Evolutionary conservation across 2,113 vertebrate species (phyloP), one percentile per base, ranked within the genome.

Genomic region (Paraplagusia blochii): DNA sequence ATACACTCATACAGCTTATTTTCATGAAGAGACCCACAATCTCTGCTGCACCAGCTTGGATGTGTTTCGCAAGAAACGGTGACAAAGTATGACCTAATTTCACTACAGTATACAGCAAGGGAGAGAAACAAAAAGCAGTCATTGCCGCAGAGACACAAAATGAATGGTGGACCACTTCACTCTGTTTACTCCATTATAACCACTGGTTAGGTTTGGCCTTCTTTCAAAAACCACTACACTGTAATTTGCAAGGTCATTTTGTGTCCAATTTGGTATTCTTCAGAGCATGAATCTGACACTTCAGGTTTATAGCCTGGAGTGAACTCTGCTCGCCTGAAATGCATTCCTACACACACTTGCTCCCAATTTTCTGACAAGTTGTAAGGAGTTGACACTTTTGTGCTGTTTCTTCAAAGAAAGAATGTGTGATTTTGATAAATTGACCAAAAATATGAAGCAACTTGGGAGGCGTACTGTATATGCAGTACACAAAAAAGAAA

Each of bases 121-220:
- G 22, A 6, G 6, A 29, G n/a, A n/a, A n/a, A n/a, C n/a, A 1
- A 14, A 13, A 3, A 52, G 6, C 38, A 58, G 17, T 16, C 1
- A 46, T 34, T 15, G 17, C 9, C 44, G 46, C 3, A 42, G 16
- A 48, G 59, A 55, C 18, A 58, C 8, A 51, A 15, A 58, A 40
- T 64, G 55, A 36, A 39, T 44, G 5, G 52, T 0, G 9, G 19
- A 56, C 43, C 59, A 63, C 44, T 58, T 17, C 38, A 29, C 34
- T 45, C n/a, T 69, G 56, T 73, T 71, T 53, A 63, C 51, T 57
- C 51, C 9, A 6, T 63, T 58, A 57, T 39, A 63, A 69, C 58
- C 58, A 19, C 47, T 60, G 39, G 19, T 61, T 66, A 63, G 71
- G 48, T 63, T 74, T 82, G 54, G 57, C 47, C 19, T 63, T 40